These are phyloP conservation scores for Diarsia rubi DNA, from an alignment of 2,888 invertebrate genomes.

Conservation along the genomic window DNA sequence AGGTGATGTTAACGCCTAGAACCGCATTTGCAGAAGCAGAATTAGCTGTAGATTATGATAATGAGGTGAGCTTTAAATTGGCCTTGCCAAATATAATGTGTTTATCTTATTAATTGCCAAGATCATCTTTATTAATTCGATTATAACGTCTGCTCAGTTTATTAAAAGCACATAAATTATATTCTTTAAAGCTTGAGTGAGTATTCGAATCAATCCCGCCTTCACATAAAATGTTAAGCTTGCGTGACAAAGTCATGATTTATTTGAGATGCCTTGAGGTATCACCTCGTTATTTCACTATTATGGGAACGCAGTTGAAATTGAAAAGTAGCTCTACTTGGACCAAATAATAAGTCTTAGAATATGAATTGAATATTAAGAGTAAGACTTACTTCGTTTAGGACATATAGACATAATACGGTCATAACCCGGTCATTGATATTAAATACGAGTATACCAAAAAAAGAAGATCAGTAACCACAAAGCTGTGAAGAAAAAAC, in stretches of 20 bases:
- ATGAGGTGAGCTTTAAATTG: neutral
- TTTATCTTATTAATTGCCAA: conserved; percentile 16
- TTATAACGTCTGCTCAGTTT: neutral
- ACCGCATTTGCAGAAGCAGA: conserved; percentile 6
- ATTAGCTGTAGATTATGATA: conserved; percentile 16
- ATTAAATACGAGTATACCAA: neutral
- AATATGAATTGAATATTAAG: neutral
- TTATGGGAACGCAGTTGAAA: conserved; percentile 26
- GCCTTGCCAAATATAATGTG: conserved; percentile 2
- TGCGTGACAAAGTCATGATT: conserved; percentile 33
- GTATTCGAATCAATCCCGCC: conserved; percentile 26
- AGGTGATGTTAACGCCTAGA: neutral
- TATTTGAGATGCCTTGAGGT: conserved; percentile 49
- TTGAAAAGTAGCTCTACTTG: conserved; percentile 36
- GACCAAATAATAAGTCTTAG: neutral
- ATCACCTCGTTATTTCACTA: conserved; percentile 45
- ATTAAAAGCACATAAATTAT: conserved; percentile 28
- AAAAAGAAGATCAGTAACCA: conserved; percentile 14
- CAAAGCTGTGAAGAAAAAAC: conserved; percentile 14
- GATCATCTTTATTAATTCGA: conserved; percentile 11
- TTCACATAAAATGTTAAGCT: conserved; percentile 32
- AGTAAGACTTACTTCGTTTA: neutral
- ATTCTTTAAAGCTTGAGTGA: conserved; percentile 17
- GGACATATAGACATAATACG: neutral
- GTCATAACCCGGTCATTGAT: neutral